These are phyloP conservation scores for Eurytoma californica DNA, from an alignment of 2,888 invertebrate species.

Conservation along the genomic window DNA sequence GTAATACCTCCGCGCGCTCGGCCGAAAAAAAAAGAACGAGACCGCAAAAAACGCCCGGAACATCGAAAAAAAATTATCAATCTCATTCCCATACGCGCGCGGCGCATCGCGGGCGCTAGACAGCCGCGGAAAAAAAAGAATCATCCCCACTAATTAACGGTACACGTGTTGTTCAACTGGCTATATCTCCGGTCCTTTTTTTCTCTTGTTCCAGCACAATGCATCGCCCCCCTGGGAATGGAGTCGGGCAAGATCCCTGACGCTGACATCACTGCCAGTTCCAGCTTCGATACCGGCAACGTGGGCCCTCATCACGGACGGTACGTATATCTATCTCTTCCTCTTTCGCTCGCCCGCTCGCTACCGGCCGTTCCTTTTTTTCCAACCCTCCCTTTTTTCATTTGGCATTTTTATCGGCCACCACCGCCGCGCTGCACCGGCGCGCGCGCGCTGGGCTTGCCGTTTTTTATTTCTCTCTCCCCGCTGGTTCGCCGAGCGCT, in stretches of 20 bases:
- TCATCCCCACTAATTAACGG: slow-evolving; percentile 50
- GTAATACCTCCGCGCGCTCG: not conserved
- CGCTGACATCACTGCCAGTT: slow-evolving; percentile 88
- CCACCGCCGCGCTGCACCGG: not conserved
- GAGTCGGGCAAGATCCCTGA: slow-evolving; percentile 88
- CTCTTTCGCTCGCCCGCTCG: not conserved
- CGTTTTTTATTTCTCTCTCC: not conserved
- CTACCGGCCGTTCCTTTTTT: not conserved
- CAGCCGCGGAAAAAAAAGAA: slow-evolving; percentile 9
- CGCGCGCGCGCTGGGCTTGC: not conserved
- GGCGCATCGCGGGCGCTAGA: not conserved
- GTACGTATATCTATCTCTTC: slow-evolving; percentile 75
- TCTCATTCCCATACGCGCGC: slow-evolving; percentile 25
- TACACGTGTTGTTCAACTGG: slow-evolving; percentile 47
- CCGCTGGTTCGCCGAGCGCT: not conserved
- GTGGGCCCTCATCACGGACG: slow-evolving; percentile 92
- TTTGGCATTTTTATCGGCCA: slow-evolving; percentile 36
- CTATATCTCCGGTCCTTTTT: slow-evolving; percentile 40
- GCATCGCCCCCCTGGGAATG: slow-evolving; percentile 90
- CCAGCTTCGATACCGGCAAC: slow-evolving; percentile 88
- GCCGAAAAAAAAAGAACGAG: not conserved
- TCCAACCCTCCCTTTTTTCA: slow-evolving; percentile 18
- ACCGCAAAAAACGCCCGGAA: not conserved
- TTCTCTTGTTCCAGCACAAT: slow-evolving; percentile 81
- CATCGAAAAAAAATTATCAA: slow-evolving; percentile 43